Percentiles rank a stretch among this genome's conserved stretches.
Evolutionary conservation across 2,888 invertebrate genomes (phyloP).

Genomic region (Vanessa cardui): DNA sequence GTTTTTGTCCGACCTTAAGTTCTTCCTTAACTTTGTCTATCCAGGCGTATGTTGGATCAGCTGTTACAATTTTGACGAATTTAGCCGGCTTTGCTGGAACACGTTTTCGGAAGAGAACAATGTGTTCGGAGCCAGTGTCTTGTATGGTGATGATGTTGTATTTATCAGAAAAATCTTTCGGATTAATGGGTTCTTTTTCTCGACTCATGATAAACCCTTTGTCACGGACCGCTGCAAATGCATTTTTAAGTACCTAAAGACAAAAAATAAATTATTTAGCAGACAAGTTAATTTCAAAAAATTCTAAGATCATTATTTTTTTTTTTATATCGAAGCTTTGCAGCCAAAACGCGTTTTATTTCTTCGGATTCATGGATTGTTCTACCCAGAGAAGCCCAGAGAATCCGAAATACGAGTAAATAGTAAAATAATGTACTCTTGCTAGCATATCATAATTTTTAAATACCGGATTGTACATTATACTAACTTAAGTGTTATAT

Average conservation of each 20-base stretch:
- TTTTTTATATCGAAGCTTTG: too few species aligned
- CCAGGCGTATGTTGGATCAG: conserved; percentile 77
- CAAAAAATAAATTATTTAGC: background rate
- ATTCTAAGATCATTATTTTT: too few species aligned
- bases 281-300: background rate
- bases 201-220: conserved; percentile 85
- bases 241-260: conserved; percentile 70
- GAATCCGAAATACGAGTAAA: too few species aligned
- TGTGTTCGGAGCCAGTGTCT: conserved; percentile 75
- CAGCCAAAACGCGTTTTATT: too few species aligned
- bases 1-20: conserved; percentile 69
- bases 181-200: conserved; percentile 78
- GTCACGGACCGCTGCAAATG: conserved; percentile 76
- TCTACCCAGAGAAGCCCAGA: too few species aligned
- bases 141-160: conserved; percentile 78
- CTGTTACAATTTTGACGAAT: conserved; percentile 70
- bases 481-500: too few species aligned
- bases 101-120: conserved; percentile 80
- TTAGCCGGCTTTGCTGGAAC: conserved; percentile 72
- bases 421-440: too few species aligned
- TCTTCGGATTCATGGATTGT: too few species aligned
- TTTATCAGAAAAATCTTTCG: conserved; percentile 64
- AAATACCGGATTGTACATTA: too few species aligned
- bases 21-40: conserved; percentile 76
- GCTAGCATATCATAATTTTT: too few species aligned